Evolutionary conservation across 2,113 vertebrate genomes (phyloP), one percentile per base, ranked within the genome.

Genomic region (Abramis brama): DNA sequence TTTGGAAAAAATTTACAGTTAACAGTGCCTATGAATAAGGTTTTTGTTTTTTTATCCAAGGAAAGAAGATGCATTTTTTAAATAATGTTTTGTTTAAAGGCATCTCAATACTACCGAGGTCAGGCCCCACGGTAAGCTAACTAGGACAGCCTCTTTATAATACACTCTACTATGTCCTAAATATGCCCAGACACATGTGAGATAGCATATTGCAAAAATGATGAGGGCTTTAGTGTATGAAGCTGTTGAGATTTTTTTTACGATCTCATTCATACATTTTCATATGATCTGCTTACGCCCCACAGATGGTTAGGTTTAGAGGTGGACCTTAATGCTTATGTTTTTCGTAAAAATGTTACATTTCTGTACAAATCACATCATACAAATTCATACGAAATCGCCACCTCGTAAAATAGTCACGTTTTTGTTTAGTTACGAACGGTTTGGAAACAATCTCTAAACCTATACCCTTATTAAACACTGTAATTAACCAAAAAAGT

Each of bases 131-230:
- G 47, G 79, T 13, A 30, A 5, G 39, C n/a, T 66, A 47, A 66
- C 47, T 71, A 39, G 66, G 17, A 13, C 30, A 52, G 45, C 15
- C 60, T 50, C 60, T 45, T 59, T 79, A 10, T 36, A 70, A 36
- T 83, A 80, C 52, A 30, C 79, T 25, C 71, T 19, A 15, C 2
- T 52, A 43, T 87, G 73, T 85, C 55, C 62, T 71, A 70, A 83
- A 86, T 81, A 50, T 50, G 47, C 11, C 47, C 47, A 50, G 13
- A 15, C 12, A 47, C 45, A 47, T 23, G 21, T 2, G 0, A 25
- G 23, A 5, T n/a, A 3, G 9, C 59, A 60, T 11, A 25, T 59
- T 8, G 21, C 23, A n/a, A n/a, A 59, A 59, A 59, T 21, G 2
- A n/a, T 3, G 12, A 50, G 47, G 13, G 47, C 13, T 50, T 50